phyloP scores from a whole-genome alignment of 2,113 vertebrate genomes.

The Chrysochloris asiatica region DNA sequence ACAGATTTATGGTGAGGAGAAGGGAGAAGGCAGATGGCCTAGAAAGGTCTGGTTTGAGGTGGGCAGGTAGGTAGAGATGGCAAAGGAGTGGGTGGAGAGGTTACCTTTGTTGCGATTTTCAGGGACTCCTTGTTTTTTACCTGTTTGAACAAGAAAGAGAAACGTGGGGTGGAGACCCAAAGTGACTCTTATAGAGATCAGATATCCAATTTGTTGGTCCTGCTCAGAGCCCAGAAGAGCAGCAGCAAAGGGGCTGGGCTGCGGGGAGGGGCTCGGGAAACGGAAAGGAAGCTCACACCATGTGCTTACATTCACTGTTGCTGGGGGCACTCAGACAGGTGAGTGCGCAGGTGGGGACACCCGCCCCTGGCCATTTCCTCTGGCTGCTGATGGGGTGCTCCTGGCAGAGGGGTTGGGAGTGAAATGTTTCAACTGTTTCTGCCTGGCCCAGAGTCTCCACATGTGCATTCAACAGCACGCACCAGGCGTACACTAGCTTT shows the following conservation, averaged over 20 bases:
- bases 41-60: conserved; percentile 66
- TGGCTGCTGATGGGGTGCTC: neutral
- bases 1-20: conserved; percentile 87
- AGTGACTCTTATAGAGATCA: conserved; percentile 61
- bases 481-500: neutral
- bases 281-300: neutral
- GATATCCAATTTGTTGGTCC: neutral
- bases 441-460: neutral
- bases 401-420: neutral
- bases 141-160: conserved; percentile 97
- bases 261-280: neutral
- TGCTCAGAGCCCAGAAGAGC: conserved; percentile 49
- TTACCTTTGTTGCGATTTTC: conserved; percentile 99
- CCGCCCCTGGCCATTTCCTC: neutral
- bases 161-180: conserved; percentile 82
- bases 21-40: conserved; percentile 82
- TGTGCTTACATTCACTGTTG: neutral
- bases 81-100: conserved; percentile 87
- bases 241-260: neutral
- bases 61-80: conserved; percentile 87
- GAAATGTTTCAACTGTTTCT: neutral
- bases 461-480: neutral
- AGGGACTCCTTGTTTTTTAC: conserved; percentile 99
- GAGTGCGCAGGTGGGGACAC: neutral
- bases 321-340: neutral